Base-by-base conservation (phyloP, 1,140 invertebrate species). In the Caerostris darwini region DNA sequence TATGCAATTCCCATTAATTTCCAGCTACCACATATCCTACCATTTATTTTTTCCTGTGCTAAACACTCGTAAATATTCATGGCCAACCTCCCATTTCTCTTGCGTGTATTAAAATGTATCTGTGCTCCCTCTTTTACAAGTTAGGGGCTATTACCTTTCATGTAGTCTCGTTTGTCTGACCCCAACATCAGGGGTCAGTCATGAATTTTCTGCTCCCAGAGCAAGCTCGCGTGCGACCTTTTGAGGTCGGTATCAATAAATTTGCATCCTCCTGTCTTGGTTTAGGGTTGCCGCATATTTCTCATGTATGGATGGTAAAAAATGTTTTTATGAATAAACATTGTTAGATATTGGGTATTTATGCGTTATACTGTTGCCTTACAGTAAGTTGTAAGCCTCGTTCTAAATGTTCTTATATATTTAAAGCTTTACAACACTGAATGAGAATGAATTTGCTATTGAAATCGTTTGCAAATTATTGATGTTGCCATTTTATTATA, bases 221-320 rank as follows among this genome's bases (percentile, higher is more conserved):
- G 61, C 61, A 67, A n/a, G 61, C n/a, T 67, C 61, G 61, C 61
- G 61, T 67, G 61, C 61, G 61, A 67, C 61, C 61, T 67, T n/a
- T 17, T 67, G 61, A 67, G 12, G n/a, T 5, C 61, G n/a, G n/a
- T 67, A 67, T n/a, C 61, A 67, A 67, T 67, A 67, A 67, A 67
- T 67, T 67, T 67, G 61, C 61, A 67, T 67, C 34, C 34, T 34
- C 34, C 34, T 34, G 34, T 34, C 2, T 34, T 67, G 14, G 61
- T 67, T 67, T 67, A 12, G 14, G 14, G n/a, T 7, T 67, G 61
- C 12, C n/a, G 61, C 12, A 67, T 6, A 6, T 67, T 67, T 17
- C 61, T 7, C 61, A 67, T 67, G 4, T n/a, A 0, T 4, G 61
- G 61, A 2, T 17, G n/a, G 14, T 34, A 34, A 34, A 34, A 34